phyloP scores from a whole-genome alignment of 2,113 vertebrate genomes.

The Alligator sinensis region DNA sequence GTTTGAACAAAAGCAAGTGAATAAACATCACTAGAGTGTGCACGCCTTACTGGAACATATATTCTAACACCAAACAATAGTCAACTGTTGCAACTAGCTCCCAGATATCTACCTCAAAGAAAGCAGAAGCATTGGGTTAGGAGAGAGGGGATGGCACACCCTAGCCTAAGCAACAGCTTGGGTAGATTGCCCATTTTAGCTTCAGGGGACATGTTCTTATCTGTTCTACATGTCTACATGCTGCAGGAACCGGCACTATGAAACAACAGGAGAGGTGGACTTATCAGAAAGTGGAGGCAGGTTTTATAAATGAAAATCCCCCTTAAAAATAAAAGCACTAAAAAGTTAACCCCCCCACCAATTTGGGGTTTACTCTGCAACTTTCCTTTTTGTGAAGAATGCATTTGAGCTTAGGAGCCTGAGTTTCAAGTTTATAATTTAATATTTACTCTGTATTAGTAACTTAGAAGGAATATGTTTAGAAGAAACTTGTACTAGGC shows the following conservation, averaged over 20 bases:
- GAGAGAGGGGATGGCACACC: neutral
- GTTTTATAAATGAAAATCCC: neutral
- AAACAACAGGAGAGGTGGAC: neutral
- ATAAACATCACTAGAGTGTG: neutral
- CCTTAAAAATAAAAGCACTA: neutral
- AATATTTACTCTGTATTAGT: accelerated
- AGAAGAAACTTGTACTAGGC: slow-evolving; percentile 19
- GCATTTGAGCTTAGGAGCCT: neutral
- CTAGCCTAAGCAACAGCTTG: neutral
- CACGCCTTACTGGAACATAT: slow-evolving; percentile 53
- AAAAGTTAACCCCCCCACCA: neutral
- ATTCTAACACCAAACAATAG: slow-evolving; percentile 47
- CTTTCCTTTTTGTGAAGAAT: neutral
- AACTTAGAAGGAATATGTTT: slow-evolving; percentile 24
- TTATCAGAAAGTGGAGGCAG: neutral
- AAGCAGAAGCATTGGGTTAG: neutral
- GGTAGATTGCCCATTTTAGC: neutral
- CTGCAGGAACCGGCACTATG: neutral
- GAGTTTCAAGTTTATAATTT: slow-evolving; percentile 16
- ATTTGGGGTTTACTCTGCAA: neutral
- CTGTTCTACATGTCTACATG: neutral
- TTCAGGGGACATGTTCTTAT: neutral
- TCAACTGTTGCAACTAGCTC: slow-evolving; percentile 55
- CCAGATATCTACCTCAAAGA: slow-evolving; percentile 33
- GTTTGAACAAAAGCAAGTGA: slow-evolving; percentile 55